Evolutionary conservation across 2,888 invertebrate species (phyloP).

Genomic region (Eristalis arbustorum): DNA sequence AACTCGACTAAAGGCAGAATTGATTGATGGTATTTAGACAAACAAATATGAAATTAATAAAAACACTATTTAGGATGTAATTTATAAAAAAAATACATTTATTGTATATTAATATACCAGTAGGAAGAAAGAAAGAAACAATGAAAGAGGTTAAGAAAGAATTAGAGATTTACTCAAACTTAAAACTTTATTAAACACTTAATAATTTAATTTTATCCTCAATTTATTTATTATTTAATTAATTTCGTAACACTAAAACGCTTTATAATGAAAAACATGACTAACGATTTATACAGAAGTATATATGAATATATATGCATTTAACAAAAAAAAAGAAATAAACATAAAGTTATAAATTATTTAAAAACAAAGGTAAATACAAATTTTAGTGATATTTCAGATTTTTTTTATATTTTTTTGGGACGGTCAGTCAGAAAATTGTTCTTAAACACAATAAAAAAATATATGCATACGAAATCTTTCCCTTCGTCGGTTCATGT

Average conservation of each 20-base stretch:
- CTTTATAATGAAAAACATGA: constrained; percentile 63
- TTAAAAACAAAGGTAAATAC: constrained; percentile 38
- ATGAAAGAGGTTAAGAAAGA: not conserved
- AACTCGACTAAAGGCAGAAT: constrained; percentile 45
- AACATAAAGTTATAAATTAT: constrained; percentile 59
- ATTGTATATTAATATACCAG: constrained; percentile 47
- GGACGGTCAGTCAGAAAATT: no score
- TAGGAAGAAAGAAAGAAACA: constrained; percentile 11
- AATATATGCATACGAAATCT: no score
- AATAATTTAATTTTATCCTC: constrained; percentile 39
- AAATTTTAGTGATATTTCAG: constrained; percentile 26
- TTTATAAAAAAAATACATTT: constrained; percentile 28
- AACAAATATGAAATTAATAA: constrained; percentile 36
- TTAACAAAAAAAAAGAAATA: constrained; percentile 35
- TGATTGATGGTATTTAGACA: constrained; percentile 20
- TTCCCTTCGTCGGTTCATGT: no score
- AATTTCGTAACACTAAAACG: constrained; percentile 57
- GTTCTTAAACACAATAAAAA: no score
- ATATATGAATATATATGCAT: constrained; percentile 41
- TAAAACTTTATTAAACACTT: constrained; percentile 47
- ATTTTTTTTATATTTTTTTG: not conserved
- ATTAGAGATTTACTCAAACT: constrained; percentile 32
- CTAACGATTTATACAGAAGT: constrained; percentile 56
- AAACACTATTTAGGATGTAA: constrained; percentile 37
- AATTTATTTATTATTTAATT: constrained; percentile 51